Conservation (phyloP, 1,140 invertebrate species). For the Drosophila kanapiae region DNA sequence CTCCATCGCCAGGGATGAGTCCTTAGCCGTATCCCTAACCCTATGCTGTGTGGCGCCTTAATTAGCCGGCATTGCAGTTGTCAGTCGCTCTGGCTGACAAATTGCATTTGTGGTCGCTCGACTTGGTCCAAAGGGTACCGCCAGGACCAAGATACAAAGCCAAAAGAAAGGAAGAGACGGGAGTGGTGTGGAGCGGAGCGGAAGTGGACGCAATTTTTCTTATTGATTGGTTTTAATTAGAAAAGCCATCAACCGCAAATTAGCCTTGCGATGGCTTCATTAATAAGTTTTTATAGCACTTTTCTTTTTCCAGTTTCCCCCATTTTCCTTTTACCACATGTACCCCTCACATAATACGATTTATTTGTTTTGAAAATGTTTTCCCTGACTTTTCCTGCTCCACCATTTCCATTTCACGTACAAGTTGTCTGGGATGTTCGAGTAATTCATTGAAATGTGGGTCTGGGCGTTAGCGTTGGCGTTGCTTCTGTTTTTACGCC, state of each 20-base stretch:
- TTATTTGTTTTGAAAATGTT: constrained; percentile 66
- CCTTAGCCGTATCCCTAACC: constrained; percentile 6
- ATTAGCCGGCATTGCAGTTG: constrained; percentile 69
- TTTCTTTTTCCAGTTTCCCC: constrained; percentile 23
- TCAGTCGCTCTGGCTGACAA: constrained; percentile 63
- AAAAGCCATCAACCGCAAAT: constrained; percentile 79
- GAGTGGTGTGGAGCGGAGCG: not conserved
- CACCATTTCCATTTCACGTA: constrained; percentile 21
- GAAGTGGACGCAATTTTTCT: constrained; percentile 73
- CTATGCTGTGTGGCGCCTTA: constrained; percentile 36
- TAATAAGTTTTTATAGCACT: constrained; percentile 74
- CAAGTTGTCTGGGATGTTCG: constrained; percentile 27
- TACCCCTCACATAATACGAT: constrained; percentile 50
- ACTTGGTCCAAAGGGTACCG: constrained; percentile 24
- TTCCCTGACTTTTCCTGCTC: constrained; percentile 30
- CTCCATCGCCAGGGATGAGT: constrained; percentile 14
- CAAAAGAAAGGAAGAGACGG: not conserved
- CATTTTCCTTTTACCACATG: constrained; percentile 6
- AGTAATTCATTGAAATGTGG: constrained; percentile 44
- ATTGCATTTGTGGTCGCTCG: constrained; percentile 73
- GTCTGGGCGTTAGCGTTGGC: constrained; percentile 12
- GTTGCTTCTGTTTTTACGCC: constrained; percentile 66
- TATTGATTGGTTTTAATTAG: constrained; percentile 83
- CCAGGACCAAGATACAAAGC: not conserved
- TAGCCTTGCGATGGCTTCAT: constrained; percentile 74